Evolutionary conservation across 2,113 vertebrate genomes (phyloP).

Genomic region (Nesoenas mayeri): DNA sequence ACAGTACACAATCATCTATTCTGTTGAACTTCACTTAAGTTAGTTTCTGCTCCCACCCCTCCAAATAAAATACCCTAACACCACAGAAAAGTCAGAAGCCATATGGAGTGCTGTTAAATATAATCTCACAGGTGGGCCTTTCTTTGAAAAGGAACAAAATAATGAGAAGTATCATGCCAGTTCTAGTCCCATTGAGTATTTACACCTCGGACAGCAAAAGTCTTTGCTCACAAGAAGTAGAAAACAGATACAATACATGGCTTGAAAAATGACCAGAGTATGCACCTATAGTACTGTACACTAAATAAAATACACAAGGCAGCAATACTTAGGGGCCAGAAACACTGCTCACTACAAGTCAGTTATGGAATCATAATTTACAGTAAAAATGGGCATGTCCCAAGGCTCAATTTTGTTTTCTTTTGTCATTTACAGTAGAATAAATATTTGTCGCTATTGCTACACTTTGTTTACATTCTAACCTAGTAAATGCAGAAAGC

Average conservation of each 20-base stretch:
- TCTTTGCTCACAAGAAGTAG: slow-evolving; percentile 87
- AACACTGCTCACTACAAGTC: slow-evolving; percentile 94
- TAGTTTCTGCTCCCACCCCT: slow-evolving; percentile 70
- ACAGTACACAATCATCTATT: slow-evolving; percentile 69
- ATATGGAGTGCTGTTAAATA: slow-evolving; percentile 86
- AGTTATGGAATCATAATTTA: slow-evolving; percentile 99
- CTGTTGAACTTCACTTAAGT: slow-evolving; percentile 64
- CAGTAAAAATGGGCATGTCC: slow-evolving; percentile 97
- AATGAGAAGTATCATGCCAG: slow-evolving; percentile 89
- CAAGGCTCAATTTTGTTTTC: slow-evolving; percentile 96
- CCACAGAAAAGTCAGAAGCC: slow-evolving; percentile 71
- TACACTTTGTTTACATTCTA: slow-evolving; percentile 99
- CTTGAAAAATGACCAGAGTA: slow-evolving; percentile 83
- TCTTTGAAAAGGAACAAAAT: slow-evolving; percentile 73
- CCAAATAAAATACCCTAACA: slow-evolving; percentile 72
- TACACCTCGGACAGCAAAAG: slow-evolving; percentile 94
- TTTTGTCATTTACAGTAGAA: slow-evolving; percentile 99
- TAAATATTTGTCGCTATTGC: slow-evolving; percentile 99
- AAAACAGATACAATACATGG: slow-evolving; percentile 89
- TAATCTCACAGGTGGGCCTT: slow-evolving; percentile 77
- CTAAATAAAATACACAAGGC: slow-evolving; percentile 90
- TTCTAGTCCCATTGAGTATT: slow-evolving; percentile 91
- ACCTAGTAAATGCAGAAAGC: slow-evolving; percentile 96
- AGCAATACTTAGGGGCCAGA: slow-evolving; percentile 89
- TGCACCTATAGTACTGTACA: slow-evolving; percentile 91